phyloP scores from a whole-genome alignment of 2,888 invertebrate species.

The Archips crataeganus region DNA sequence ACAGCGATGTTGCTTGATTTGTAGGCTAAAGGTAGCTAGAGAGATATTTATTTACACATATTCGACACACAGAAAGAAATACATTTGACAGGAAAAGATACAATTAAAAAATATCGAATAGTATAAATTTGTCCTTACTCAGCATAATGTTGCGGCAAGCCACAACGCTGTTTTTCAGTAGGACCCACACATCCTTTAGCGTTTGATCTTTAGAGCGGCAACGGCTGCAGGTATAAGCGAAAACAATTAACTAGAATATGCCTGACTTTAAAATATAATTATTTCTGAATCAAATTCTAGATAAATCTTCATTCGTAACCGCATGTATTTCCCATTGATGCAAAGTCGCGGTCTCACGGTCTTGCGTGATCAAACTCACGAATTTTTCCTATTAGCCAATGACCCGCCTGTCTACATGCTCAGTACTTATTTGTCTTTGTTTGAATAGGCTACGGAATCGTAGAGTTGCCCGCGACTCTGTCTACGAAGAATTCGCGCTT shows the following conservation, averaged over 20 bases:
- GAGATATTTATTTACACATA: too few species aligned
- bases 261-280: neutral
- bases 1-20: neutral
- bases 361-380: conserved; percentile 36
- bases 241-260: neutral
- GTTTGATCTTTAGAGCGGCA: too few species aligned
- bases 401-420: neutral
- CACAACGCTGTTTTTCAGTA: too few species aligned
- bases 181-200: too few species aligned
- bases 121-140: too few species aligned
- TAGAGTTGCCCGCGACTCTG: neutral
- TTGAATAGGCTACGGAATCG: neutral
- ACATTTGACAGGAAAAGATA: too few species aligned
- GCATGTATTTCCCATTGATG: conserved; percentile 19
- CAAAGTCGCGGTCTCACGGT: conserved; percentile 23
- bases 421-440: neutral
- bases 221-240: too few species aligned
- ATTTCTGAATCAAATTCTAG: neutral
- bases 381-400: conserved; percentile 12
- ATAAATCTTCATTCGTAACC: conserved; percentile 1
- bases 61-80: too few species aligned
- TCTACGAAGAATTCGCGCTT: too few species aligned
- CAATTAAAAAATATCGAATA: too few species aligned
- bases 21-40: neutral
- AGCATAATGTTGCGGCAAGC: too few species aligned